Conservation (phyloP, 2,113 vertebrate genomes). For the Paramisgurnus dabryanus region DNA sequence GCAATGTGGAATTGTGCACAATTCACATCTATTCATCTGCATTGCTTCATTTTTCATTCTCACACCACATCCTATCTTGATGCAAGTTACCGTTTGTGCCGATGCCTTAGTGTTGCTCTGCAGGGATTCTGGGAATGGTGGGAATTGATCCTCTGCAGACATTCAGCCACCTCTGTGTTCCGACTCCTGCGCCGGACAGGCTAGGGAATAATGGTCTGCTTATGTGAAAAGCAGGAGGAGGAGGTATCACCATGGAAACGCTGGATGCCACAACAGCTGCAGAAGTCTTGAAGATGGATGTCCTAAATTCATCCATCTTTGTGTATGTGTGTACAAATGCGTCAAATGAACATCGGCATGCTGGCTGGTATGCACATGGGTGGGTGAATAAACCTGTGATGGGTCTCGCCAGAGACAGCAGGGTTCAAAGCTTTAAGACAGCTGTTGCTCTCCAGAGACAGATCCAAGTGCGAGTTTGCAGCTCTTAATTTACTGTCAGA, state of each 20-base stretch:
- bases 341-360: neutral
- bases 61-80: neutral
- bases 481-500: neutral
- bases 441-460: conserved; percentile 26
- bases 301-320: neutral
- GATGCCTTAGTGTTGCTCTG: neutral
- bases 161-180: conserved; percentile 3
- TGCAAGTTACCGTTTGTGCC: neutral
- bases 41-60: neutral
- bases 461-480: neutral
- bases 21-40: too few relatives aligned
- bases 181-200: neutral
- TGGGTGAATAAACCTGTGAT: neutral
- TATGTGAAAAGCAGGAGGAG: conserved; percentile 7
- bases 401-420: neutral
- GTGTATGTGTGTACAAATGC: neutral
- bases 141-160: conserved; percentile 17
- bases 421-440: conserved; percentile 27
- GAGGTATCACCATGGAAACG: conserved; percentile 18
- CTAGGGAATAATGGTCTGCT: conserved; percentile 23
- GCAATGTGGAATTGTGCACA: too few relatives aligned
- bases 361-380: conserved; percentile 1
- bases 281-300: neutral
- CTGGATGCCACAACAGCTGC: conserved; percentile 36
- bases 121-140: conserved; percentile 22